Conservation (phyloP, 2,113 vertebrate genomes). For the Chrysemys picta region DNA sequence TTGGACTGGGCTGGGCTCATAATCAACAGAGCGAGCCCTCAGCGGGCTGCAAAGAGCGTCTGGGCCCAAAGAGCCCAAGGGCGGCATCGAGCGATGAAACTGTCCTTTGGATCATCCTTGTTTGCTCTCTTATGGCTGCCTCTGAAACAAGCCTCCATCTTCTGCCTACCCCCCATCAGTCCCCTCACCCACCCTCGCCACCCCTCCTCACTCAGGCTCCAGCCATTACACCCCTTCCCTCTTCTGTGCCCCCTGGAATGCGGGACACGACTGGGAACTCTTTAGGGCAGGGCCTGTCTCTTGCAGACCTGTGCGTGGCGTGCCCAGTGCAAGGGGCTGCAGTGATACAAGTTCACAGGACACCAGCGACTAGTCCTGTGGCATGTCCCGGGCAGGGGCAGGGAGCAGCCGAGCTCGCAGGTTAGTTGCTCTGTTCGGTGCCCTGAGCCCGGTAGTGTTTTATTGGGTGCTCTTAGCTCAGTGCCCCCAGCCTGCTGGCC, state of each 20-base stretch:
- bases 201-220: conserved; percentile 37
- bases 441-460: neutral
- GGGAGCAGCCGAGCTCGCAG: neutral
- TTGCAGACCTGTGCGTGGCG: neutral
- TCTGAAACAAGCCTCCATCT: neutral
- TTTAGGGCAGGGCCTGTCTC: neutral
- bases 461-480: neutral
- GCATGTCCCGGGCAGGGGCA: no score
- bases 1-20: neutral
- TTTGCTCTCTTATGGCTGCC: neutral
- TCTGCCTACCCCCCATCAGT: neutral
- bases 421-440: neutral
- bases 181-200: neutral
- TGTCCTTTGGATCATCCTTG: neutral
- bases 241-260: neutral
- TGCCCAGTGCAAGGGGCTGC: neutral
- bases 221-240: neutral
- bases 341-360: neutral
- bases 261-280: neutral
- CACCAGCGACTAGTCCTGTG: no score
- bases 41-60: neutral
- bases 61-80: no score
- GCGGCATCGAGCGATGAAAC: neutral
- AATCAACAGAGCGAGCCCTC: neutral
- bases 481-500: no score